Percentiles rank a stretch among this genome's conserved stretches.
Evolutionary conservation across 1,140 invertebrate species (phyloP).

Genomic region (Drosophila pectinifera): DNA sequence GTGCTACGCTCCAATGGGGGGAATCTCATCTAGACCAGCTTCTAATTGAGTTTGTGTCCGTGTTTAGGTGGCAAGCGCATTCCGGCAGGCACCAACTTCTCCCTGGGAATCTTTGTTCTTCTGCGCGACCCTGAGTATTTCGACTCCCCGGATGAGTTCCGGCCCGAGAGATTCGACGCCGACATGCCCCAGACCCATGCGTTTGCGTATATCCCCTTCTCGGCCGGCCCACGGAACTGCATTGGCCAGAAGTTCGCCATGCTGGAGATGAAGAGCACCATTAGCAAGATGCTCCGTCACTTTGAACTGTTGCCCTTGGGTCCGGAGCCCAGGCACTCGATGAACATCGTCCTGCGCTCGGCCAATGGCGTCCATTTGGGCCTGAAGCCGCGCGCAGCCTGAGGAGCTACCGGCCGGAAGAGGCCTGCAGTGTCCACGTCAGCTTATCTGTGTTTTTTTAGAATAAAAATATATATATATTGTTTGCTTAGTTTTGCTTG

Average conservation of each 20-base stretch:
- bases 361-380: slow-evolving; percentile 67
- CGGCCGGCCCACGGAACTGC: slow-evolving; percentile 88
- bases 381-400: slow-evolving; percentile 23
- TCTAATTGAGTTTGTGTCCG: neutral
- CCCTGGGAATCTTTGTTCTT: slow-evolving; percentile 85
- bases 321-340: slow-evolving; percentile 42
- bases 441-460: slow-evolving; percentile 1
- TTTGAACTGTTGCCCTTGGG: slow-evolving; percentile 75
- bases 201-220: slow-evolving; percentile 88
- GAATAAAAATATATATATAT: neutral
- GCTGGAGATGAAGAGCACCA: slow-evolving; percentile 89
- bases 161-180: slow-evolving; percentile 88
- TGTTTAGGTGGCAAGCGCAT: slow-evolving; percentile 77
- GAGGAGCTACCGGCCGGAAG: neutral
- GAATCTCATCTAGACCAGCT: too few species aligned
- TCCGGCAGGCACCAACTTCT: slow-evolving; percentile 82
- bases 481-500: neutral
- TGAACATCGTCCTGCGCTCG: slow-evolving; percentile 67
- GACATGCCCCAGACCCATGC: slow-evolving; percentile 84
- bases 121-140: slow-evolving; percentile 86
- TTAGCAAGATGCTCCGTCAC: slow-evolving; percentile 82
- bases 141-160: slow-evolving; percentile 87
- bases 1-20: neutral
- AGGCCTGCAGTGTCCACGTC: neutral
- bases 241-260: slow-evolving; percentile 92